phyloP scores from a whole-genome alignment of 2,797 vertebrate genomes.

The Pseudotriccus pelzelni region DNA sequence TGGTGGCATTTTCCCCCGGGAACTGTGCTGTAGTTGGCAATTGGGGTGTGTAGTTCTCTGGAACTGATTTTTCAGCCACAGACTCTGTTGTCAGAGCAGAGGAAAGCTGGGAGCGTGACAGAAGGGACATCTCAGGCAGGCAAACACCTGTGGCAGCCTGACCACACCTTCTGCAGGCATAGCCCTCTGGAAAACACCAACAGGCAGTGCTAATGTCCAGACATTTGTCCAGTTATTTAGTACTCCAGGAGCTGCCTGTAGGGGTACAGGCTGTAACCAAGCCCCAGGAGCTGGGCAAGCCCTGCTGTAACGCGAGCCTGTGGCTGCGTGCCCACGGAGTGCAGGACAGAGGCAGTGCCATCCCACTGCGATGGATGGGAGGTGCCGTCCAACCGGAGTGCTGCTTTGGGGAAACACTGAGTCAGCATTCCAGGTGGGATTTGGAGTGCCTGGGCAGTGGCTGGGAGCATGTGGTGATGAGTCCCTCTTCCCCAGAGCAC shows the following conservation, averaged over 20 bases:
- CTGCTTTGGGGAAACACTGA: neutral
- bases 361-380: neutral
- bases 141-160: neutral
- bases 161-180: neutral
- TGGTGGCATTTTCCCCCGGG: neutral
- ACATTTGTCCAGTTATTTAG: neutral
- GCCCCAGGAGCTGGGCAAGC: neutral
- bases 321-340: neutral
- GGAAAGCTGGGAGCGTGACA: neutral
- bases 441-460: neutral
- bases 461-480: neutral
- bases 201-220: neutral
- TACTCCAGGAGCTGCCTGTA: neutral
- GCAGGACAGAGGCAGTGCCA: neutral
- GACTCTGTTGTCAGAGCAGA: neutral
- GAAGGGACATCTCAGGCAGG: neutral
- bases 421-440: fast-evolving
- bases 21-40: fast-evolving
- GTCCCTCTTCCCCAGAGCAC: neutral
- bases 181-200: neutral
- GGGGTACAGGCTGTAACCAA: neutral
- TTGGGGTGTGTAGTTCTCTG: neutral
- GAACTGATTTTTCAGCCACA: neutral
- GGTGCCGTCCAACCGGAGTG: neutral
- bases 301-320: neutral